Evolutionary conservation across 2,113 vertebrate genomes (phyloP).

Genomic region (Seriola rivoliana): DNA sequence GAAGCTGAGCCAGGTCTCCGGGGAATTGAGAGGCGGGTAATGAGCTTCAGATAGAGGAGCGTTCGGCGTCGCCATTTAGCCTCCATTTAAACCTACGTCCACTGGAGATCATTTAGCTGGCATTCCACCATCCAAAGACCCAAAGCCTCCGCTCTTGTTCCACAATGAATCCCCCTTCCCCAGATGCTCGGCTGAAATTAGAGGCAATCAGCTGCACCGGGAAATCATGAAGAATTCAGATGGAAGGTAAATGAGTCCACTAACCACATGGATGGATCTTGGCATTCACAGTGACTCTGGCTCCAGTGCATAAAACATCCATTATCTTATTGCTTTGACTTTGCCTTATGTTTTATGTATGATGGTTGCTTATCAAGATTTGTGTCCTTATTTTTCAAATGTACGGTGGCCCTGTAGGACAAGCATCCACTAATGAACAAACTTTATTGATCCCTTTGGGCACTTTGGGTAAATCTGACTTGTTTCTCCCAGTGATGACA

Average conservation of each 20-base stretch:
- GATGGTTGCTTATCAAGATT: slow-evolving; percentile 19
- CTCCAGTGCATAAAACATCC: slow-evolving; percentile 18
- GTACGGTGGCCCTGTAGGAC: slow-evolving; percentile 6
- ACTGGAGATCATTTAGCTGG: slow-evolving; percentile 77
- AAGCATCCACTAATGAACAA: slow-evolving; percentile 31
- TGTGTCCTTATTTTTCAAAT: slow-evolving; percentile 39
- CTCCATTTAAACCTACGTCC: slow-evolving; percentile 71
- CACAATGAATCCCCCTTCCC: slow-evolving; percentile 54
- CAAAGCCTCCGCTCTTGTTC: slow-evolving; percentile 46
- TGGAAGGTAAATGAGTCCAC: slow-evolving; percentile 62
- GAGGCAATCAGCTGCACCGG: slow-evolving; percentile 67
- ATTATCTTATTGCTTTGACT: slow-evolving; percentile 43
- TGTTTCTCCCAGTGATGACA: slow-evolving; percentile 18
- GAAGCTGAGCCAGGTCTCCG: slow-evolving; percentile 74
- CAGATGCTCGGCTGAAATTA: slow-evolving; percentile 65
- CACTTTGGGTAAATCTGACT: slow-evolving; percentile 1
- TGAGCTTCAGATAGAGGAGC: slow-evolving; percentile 77
- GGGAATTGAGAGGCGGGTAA: slow-evolving; percentile 77
- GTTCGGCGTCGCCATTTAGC: slow-evolving; percentile 69
- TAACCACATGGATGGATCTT: slow-evolving; percentile 47
- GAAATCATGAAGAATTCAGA: slow-evolving; percentile 60
- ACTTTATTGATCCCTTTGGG: slow-evolving; percentile 26
- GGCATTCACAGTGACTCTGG: slow-evolving; percentile 35
- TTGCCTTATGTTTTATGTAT: slow-evolving; percentile 50
- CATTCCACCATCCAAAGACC: slow-evolving; percentile 40